Percentiles rank a stretch among this genome's conserved stretches.
phyloP scores from a whole-genome alignment of 2,113 vertebrate genomes.

The Cynopterus brachyotis region DNA sequence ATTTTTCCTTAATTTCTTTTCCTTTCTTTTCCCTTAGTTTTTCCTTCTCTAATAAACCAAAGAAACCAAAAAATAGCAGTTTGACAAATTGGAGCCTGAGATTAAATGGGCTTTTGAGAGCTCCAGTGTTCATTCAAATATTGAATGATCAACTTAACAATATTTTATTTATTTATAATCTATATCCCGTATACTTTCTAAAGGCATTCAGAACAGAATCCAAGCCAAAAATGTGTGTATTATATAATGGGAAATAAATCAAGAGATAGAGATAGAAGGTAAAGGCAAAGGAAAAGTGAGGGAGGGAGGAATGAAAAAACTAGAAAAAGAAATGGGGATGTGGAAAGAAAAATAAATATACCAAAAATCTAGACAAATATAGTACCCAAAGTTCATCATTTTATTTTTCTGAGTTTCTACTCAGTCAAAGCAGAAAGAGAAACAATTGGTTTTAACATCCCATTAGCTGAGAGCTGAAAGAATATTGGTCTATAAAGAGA shows the following conservation, averaged over 20 bases:
- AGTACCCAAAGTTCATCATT: neutral
- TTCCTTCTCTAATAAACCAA: neutral
- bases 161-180: slow-evolving; percentile 24
- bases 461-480: slow-evolving; percentile 2
- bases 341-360: neutral
- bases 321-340: neutral
- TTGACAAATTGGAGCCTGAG: neutral
- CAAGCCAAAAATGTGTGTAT: neutral
- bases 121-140: neutral
- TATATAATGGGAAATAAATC: neutral
- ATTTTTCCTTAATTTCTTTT: slow-evolving; percentile 7
- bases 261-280: neutral
- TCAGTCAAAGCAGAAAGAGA: neutral
- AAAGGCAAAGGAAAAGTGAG: neutral
- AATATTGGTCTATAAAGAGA: neutral
- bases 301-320: neutral
- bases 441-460: neutral
- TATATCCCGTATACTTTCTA: neutral
- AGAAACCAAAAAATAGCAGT: neutral
- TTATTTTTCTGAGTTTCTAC: neutral
- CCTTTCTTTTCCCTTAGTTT: neutral
- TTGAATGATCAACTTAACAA: neutral
- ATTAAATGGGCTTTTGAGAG: slow-evolving; percentile 16
- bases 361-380: neutral
- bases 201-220: slow-evolving; percentile 36